Base-by-base conservation (phyloP, 2,113 vertebrate genomes). In the Oreochromis spilurus region DNA sequence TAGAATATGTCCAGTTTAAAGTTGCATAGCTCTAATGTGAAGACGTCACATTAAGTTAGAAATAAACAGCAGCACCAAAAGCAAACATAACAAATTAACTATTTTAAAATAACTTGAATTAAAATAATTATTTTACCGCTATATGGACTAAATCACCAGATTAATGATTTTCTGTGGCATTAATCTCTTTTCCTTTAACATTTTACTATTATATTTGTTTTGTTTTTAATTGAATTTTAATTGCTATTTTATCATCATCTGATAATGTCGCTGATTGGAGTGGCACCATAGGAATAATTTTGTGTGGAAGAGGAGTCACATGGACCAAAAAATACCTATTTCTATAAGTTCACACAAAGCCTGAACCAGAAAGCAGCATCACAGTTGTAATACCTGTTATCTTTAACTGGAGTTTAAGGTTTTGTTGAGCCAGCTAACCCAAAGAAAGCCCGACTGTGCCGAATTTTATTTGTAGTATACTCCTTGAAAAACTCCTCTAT, bases 21-120 rank as follows among this genome's bases (percentile, higher is more conserved):
- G 38, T 43, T 26, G 7, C 38, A 43, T 40, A 70, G 65, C n/a
- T 70, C 65, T 48, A 16, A 48, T 16, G 45, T 48, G 14, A 14
- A 48, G 45, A 24, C 21, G 3, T 67, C 62, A 26, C 26, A 26
- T 26, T 26, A 43, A 40, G 38, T 70, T 45, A 70, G 7, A 43
- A 70, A 43, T 70, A 43, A 70, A 70, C n/a, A 70, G 38, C 65
- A 70, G 38, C 36, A 70, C 7, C 38, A 43, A 70, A 43, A 70
- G 38, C 38, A 24, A 38, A 43, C 7, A 5, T 21, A 12, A 38
- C 17, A 0, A 65, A 38, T 12, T 36, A 65, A 65, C 31, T 8
- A 65, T 13, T 65, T 65, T 67, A 19, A 38, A 21, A 38, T 67
- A 38, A 38, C 19, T 65, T 65, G 67, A 45, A 45, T 72, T 45